Evolutionary conservation across 2,888 invertebrate genomes (phyloP), one percentile per base, ranked within the genome.

Genomic region (Eilema depressum): DNA sequence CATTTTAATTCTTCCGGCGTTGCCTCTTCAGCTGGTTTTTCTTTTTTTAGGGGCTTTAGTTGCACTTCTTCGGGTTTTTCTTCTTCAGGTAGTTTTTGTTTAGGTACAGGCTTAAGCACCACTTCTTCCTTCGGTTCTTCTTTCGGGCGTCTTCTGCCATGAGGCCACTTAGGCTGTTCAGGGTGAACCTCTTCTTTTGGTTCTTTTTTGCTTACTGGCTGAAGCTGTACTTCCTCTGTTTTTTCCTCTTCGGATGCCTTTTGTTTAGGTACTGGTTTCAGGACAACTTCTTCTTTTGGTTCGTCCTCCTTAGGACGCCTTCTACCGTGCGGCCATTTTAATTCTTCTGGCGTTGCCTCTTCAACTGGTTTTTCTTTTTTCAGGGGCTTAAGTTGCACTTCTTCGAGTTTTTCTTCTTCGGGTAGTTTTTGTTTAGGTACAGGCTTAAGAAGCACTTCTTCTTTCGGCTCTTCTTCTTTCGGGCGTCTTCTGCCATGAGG

Each of bases 331-430:
- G 91, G 88, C 8, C 57, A 66, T 33, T 66, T 25, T 1, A 93
- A 89, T 77, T 95, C 93, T 76, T 95, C 94, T 2, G 93, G 86
- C 75, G 78, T 91, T 76, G 86, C 93, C 92, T 8, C 41, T 64
- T 87, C 67, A 60, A 60, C 28, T 17, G 67, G n/a, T 17, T 53
- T 87, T 59, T 79, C 79, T 71, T 87, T 74, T 33, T 81, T 79
- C 77, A 82, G 68, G 77, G 92, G 83, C 87, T 92, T 70, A 14
- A 71, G 63, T 14, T 26, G 53, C 0, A 66, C 33, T 23, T 62
- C 62, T 33, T 33, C 62, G 23, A 75, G 73, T 66, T 86, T 83
- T 68, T 86, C 66, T 77, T 93, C 92, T 2, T 88, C 82, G 12
- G 81, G 0, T 20, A 75, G 76, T 64, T 86, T 72, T 76, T 79